Conservation (phyloP, 2,888 invertebrate genomes). For the Drosophila silvestris region DNA sequence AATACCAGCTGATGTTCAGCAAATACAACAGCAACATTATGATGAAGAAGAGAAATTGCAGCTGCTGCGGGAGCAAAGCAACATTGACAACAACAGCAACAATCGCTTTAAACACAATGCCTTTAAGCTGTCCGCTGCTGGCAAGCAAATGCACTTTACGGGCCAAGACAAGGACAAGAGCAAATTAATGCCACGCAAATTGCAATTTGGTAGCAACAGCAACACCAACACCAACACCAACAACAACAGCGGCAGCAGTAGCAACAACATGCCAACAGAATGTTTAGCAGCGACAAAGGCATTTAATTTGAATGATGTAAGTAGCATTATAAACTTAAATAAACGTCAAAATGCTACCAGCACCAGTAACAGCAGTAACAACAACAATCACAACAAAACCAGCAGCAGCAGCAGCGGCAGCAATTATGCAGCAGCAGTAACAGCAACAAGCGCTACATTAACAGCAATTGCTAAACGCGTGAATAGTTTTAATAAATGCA, state of each 20-base stretch:
- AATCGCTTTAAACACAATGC: conserved; percentile 60
- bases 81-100: conserved; percentile 35
- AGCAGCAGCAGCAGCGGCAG: conserved; percentile 34
- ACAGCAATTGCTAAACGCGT: conserved; percentile 47
- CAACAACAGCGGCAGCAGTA: conserved; percentile 22
- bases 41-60: conserved; percentile 15
- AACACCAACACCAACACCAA: conserved; percentile 32
- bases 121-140: conserved; percentile 54
- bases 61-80: conserved; percentile 24
- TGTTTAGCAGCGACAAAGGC: conserved; percentile 50
- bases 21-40: conserved; percentile 21
- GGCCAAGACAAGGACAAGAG: conserved; percentile 37
- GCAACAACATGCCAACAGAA: conserved; percentile 36
- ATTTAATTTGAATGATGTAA: conserved; percentile 77
- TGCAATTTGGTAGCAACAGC: conserved; percentile 42
- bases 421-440: conserved; percentile 23
- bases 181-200: conserved; percentile 37
- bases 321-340: conserved; percentile 67
- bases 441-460: conserved; percentile 42
- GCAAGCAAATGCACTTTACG: conserved; percentile 35
- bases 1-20: conserved; percentile 1
- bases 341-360: conserved; percentile 68
- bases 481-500: conserved; percentile 49
- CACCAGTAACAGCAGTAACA: conserved; percentile 48
- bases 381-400: conserved; percentile 28